A percentile compares a stretch with the other conserved stretches of the same genome.
These are phyloP conservation scores for Acanthococcus lagerstroemiae DNA, from an alignment of 2,888 invertebrate species.

Conservation along the genomic window DNA sequence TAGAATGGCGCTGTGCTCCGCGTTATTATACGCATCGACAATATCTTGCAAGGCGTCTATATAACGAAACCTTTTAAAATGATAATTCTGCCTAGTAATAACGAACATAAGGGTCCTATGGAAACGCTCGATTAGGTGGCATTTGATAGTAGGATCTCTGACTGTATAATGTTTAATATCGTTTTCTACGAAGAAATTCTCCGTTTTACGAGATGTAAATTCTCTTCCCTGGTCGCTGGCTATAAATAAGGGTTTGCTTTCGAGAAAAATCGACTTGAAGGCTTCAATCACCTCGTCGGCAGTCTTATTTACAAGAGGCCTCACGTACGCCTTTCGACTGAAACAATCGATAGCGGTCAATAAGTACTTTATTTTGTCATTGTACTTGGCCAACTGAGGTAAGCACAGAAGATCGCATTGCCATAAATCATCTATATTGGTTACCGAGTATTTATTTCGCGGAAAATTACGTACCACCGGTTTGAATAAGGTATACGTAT, in stretches of 20 bases:
- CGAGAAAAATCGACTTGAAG: too few relatives aligned
- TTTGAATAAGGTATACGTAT: not conserved
- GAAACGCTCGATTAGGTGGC: constrained; percentile 39
- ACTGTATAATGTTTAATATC: too few relatives aligned
- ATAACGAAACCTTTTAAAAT: constrained; percentile 36
- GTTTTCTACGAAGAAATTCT: constrained; percentile 24
- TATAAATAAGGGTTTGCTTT: constrained; percentile 23
- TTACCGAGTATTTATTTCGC: not conserved
- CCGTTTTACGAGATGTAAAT: constrained; percentile 22
- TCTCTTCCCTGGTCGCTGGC: constrained; percentile 36
- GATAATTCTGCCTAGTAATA: constrained; percentile 38
- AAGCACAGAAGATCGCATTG: not conserved
- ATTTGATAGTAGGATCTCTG: constrained; percentile 39
- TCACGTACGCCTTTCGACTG: not conserved
- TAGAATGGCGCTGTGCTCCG: constrained; percentile 34
- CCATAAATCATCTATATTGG: not conserved
- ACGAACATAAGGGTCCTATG: constrained; percentile 38
- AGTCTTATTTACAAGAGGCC: not conserved
- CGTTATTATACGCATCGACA: constrained; percentile 37
- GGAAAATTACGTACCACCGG: not conserved
- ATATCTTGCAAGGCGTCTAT: constrained; percentile 37
- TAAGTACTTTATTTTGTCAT: not conserved
- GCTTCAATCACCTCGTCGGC: too few relatives aligned
- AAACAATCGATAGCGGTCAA: not conserved
- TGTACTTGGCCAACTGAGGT: not conserved